Evolutionary conservation across 1,140 invertebrate species (phyloP).

Genomic region (Drosophila bipectinata): DNA sequence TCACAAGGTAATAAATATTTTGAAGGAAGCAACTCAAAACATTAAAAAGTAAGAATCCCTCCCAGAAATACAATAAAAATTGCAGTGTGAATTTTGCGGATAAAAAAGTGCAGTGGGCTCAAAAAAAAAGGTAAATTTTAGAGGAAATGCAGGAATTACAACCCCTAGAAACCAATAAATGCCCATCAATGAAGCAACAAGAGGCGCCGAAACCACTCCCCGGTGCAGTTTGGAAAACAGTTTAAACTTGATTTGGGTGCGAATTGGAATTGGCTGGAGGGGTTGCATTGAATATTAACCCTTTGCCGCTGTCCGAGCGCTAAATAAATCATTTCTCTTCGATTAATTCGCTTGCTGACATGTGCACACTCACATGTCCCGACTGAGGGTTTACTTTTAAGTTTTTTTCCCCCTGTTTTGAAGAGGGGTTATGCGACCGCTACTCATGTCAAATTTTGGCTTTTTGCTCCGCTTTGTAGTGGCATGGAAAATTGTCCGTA

Average conservation of each 20-base stretch:
- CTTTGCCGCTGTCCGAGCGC: constrained; percentile 67
- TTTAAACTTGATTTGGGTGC: constrained; percentile 82
- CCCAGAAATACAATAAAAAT: constrained; percentile 48
- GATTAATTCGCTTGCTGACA: constrained; percentile 84
- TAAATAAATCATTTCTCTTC: constrained; percentile 84
- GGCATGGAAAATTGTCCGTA: constrained; percentile 83
- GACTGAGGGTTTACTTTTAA: constrained; percentile 14
- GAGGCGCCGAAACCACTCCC: constrained; percentile 12
- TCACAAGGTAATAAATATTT: constrained; percentile 71
- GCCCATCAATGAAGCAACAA: constrained; percentile 63
- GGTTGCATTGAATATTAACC: constrained; percentile 43
- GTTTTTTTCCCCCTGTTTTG: constrained; percentile 13
- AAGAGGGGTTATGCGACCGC: constrained; percentile 71
- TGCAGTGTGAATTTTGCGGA: constrained; percentile 57
- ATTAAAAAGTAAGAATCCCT: constrained; percentile 22
- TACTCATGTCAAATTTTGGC: constrained; percentile 83
- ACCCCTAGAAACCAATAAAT: constrained; percentile 60
- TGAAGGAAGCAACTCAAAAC: constrained; percentile 57
- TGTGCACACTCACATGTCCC: constrained; percentile 61
- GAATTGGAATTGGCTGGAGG: constrained; percentile 3
- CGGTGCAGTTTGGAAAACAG: constrained; percentile 79
- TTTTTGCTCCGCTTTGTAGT: constrained; percentile 83
- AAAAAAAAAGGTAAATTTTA: constrained; percentile 34
- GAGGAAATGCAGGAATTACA: constrained; percentile 37
- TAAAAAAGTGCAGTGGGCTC: constrained; percentile 50